These are phyloP conservation scores for Oryctes rhinoceros DNA, from an alignment of 1,140 invertebrate species.

Conservation along the genomic window DNA sequence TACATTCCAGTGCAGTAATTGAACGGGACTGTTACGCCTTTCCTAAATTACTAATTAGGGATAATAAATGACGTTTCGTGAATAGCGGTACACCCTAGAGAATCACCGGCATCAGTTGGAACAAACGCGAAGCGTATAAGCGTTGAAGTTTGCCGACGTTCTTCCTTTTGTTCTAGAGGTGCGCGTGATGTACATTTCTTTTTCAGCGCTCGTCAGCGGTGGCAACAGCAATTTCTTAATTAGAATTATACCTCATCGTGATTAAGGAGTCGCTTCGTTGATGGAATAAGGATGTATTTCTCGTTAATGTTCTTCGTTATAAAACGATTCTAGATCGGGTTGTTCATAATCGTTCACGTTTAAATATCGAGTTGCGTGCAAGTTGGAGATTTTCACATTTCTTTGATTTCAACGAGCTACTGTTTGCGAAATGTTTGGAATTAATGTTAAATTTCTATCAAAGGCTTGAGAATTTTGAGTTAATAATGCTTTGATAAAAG, in stretches of 20 bases:
- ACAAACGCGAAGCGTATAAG: not conserved
- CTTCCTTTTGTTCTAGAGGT: not conserved
- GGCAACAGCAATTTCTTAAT: not conserved
- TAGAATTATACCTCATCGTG: not conserved
- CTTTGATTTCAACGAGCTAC: no score
- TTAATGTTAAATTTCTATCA: no score
- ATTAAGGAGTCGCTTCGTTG: no score
- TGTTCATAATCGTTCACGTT: no score
- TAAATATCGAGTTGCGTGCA: no score
- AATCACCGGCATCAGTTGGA: not conserved
- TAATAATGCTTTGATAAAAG: no score
- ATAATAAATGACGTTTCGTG: constrained; percentile 29
- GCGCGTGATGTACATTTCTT: constrained; percentile 9
- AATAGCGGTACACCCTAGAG: not conserved
- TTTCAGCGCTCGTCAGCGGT: not conserved
- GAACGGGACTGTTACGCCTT: constrained; percentile 26
- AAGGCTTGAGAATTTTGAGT: no score
- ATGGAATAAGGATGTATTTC: no score
- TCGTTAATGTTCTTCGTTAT: no score
- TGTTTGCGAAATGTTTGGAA: no score
- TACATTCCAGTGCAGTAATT: constrained; percentile 36
- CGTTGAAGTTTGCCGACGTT: not conserved
- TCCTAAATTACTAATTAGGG: constrained; percentile 43
- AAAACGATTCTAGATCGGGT: no score
- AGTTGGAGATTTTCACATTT: no score